Conservation (phyloP, 2,797 vertebrate species). For the Lacerta bilineata region DNA sequence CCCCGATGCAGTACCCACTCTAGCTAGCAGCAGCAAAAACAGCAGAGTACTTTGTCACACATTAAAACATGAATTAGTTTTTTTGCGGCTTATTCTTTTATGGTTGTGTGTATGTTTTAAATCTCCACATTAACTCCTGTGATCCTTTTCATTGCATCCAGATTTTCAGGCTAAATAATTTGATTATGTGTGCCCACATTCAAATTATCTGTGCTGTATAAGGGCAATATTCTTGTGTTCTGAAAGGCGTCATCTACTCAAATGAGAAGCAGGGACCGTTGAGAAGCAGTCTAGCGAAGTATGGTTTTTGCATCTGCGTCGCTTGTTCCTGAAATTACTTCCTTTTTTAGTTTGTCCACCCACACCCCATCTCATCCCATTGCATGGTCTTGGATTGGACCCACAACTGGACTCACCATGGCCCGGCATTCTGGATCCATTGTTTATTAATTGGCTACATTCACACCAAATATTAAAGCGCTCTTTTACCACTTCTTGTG, state of each 20-base stretch:
- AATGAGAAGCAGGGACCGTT: neutral
- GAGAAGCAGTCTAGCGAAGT: no score
- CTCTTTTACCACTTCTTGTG: no score
- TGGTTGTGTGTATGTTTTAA: neutral
- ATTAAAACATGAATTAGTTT: neutral
- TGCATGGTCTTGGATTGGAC: neutral
- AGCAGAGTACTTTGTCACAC: neutral
- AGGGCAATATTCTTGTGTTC: neutral
- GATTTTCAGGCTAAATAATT: constrained; percentile 39
- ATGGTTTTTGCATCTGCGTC: neutral
- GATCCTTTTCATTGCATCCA: constrained; percentile 31
- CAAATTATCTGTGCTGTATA: neutral
- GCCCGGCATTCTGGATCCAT: neutral
- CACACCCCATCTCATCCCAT: no score
- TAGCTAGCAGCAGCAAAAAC: neutral
- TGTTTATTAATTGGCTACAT: neutral
- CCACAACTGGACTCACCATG: neutral
- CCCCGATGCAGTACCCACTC: neutral
- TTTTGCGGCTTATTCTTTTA: neutral
- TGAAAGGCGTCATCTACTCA: neutral
- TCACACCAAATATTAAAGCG: no score
- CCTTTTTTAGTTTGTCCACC: no score
- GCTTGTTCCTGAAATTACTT: neutral
- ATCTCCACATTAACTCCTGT: neutral
- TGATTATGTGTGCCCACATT: constrained; percentile 53